Conservation (phyloP, 2,113 vertebrate genomes). For the Raja brachyura region DNA sequence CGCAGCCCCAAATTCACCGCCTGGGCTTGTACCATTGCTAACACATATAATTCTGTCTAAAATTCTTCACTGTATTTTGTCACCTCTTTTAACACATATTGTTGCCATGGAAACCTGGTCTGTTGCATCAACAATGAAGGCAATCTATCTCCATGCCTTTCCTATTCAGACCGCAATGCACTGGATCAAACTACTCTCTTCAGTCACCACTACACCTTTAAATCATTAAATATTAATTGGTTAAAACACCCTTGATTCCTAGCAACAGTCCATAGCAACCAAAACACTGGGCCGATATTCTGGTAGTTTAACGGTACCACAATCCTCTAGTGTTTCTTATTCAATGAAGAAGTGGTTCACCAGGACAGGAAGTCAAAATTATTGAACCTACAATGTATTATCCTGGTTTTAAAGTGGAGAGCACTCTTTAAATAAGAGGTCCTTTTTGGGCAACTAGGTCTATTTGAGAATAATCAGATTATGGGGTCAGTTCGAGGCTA, state of each 20-base stretch:
- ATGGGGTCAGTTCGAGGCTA: not conserved
- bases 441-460: not conserved
- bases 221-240: slow-evolving; percentile 28
- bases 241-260: not conserved
- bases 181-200: not conserved
- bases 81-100: not conserved
- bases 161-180: not conserved
- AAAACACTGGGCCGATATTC: not conserved
- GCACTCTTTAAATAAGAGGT: not conserved
- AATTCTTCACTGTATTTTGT: not conserved
- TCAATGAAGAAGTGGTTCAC: not conserved
- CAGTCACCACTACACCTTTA: not conserved
- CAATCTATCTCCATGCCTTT: not conserved
- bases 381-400: not conserved
- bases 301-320: no score
- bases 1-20: not conserved
- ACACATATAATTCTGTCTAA: not conserved
- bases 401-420: not conserved
- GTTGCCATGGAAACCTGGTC: not conserved
- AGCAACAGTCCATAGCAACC: slow-evolving; percentile 22
- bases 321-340: not conserved
- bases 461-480: not conserved
- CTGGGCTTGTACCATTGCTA: not conserved
- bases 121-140: slow-evolving; percentile 27
- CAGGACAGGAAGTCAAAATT: no score